Conservation (phyloP, 2,797 vertebrate genomes). For the Silurus aristotelis region DNA sequence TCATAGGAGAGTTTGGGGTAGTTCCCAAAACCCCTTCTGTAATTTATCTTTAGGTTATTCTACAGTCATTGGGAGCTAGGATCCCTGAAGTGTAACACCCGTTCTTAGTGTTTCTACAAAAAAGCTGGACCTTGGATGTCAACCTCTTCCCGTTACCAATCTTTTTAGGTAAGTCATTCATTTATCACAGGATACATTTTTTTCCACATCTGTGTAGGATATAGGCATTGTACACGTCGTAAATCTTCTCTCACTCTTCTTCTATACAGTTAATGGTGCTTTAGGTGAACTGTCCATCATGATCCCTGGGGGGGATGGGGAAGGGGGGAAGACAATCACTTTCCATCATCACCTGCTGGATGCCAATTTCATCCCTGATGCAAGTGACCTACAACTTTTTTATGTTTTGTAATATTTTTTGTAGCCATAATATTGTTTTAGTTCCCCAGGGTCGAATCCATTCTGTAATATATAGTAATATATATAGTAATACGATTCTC, state of each 20-base stretch:
- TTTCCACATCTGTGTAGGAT: conserved; percentile 27
- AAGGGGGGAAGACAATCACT: background rate
- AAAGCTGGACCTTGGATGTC: background rate
- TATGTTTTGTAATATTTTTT: no score
- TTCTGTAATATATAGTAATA: background rate
- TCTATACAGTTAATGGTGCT: conserved; percentile 12
- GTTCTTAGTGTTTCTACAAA: background rate
- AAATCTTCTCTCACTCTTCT: conserved; percentile 1
- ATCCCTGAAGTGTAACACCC: background rate
- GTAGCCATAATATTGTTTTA: background rate
- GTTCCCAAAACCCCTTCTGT: background rate
- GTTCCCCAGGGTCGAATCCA: background rate
- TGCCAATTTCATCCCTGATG: background rate
- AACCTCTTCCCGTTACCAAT: background rate
- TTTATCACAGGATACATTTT: background rate
- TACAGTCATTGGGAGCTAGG: background rate
- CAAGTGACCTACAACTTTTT: background rate
- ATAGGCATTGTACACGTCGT: background rate
- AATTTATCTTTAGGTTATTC: conserved; percentile 25
- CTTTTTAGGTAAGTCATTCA: background rate
- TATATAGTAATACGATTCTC: background rate
- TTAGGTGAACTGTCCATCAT: conserved; percentile 1
- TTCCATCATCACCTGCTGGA: background rate
- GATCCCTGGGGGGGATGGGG: background rate
- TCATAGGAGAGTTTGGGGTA: background rate